Evolutionary conservation across 2,113 vertebrate genomes (phyloP), one percentile per base, ranked within the genome.

Genomic region (Perca flavescens): DNA sequence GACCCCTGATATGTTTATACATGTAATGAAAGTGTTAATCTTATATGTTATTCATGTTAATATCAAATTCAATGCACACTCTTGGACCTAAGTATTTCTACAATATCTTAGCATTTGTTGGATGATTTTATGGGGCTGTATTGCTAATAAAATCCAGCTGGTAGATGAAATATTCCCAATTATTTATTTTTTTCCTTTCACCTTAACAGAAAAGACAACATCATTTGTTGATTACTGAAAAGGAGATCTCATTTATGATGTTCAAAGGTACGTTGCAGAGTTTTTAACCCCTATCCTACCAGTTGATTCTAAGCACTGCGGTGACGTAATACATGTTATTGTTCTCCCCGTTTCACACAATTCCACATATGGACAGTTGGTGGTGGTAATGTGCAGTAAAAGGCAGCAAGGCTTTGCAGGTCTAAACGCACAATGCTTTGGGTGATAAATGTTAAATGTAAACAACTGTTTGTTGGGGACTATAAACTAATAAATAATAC

Each of bases 131-230:
- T 95, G 95, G 90, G 94, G 94, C 95, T 97, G 96, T 96, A 81
- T 94, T 95, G 93, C 94, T 96, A 98, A 98, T 98, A 98, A 98
- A 98, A 96, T 96, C 95, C 95, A 96, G 96, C 96, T 97, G 95
- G 90, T 96, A 95, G 78, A 91, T 90, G 11, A 80, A 56, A 60
- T 74, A 85, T 74, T 67, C 72, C 49, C 14, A 19, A 17, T 31
- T 56, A 14, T 58, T 67, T 36, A 28, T 28, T 31, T 40, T 65
- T 69, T 19, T 57, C 19, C 11, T 69, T 66, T 85, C 43, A 40
- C 53, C 14, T 17, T 0, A 17, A 71, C 22, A 54, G 34, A 43
- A 40, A 14, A 70, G 36, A 46, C 6, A 11, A 17, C 11, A 12
- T 16, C 2, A 6, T 52, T 49, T 56, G 3, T n/a, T 11, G 21